Evolutionary conservation across 2,888 invertebrate genomes (phyloP).

Genomic region (Neoaliturus tenellus): DNA sequence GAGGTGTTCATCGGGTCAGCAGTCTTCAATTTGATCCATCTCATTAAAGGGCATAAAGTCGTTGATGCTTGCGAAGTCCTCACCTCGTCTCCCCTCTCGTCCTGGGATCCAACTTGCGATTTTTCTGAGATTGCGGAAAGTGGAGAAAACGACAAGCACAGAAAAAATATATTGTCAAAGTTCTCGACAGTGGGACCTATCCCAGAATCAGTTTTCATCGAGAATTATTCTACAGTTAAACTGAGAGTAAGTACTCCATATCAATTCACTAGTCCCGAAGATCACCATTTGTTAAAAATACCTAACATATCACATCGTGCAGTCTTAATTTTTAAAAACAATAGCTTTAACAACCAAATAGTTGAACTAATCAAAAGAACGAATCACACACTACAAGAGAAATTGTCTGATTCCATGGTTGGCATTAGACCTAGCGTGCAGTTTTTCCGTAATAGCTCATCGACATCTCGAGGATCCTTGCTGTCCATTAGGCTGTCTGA

Average conservation of each 20-base stretch:
- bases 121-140: not conserved
- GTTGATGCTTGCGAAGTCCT: not conserved
- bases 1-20: constrained; percentile 12
- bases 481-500: not conserved
- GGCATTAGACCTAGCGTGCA: not conserved
- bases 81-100: not conserved
- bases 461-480: not conserved
- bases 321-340: not conserved
- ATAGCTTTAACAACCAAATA: not conserved
- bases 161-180: not conserved
- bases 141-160: not conserved
- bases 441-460: not conserved
- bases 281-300: not conserved
- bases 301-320: not conserved
- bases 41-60: not conserved
- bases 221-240: not conserved
- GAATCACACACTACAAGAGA: not conserved
- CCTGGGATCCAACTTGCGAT: not conserved
- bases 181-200: not conserved
- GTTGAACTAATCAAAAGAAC: not conserved
- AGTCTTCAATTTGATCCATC: not conserved
- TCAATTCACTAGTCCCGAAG: not conserved
- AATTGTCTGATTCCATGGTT: not conserved
- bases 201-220: not conserved
- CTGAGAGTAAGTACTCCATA: not conserved